Percentiles rank a stretch among this genome's conserved stretches.
Conservation (phyloP, 2,888 invertebrate species). For the Andrena camellia region DNA sequence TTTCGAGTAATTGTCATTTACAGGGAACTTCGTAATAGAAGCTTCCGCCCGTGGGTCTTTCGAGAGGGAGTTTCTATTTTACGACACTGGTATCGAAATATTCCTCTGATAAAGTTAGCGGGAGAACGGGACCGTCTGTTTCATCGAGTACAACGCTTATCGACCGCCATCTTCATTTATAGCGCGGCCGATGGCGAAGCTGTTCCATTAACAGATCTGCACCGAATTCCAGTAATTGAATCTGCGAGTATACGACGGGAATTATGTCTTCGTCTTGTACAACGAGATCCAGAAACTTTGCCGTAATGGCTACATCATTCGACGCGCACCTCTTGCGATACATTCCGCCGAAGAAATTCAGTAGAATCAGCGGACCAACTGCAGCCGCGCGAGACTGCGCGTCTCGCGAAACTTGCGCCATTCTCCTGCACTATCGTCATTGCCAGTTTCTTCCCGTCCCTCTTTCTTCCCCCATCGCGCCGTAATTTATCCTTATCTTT, state of each 20-base stretch:
- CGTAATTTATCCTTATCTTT: constrained; percentile 56
- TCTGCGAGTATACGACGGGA: neutral
- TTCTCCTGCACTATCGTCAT: neutral
- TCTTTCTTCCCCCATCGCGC: neutral
- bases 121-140: constrained; percentile 7
- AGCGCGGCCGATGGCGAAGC: neutral
- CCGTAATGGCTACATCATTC: constrained; percentile 3
- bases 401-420: neutral
- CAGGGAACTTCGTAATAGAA: constrained; percentile 29
- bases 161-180: constrained; percentile 2
- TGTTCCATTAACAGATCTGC: neutral
- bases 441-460: neutral
- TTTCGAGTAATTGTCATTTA: constrained; percentile 32
- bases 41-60: neutral
- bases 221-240: constrained; percentile 16
- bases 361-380: neutral
- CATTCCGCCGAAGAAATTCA: constrained; percentile 15
- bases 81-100: constrained; percentile 26
- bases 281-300: constrained; percentile 2
- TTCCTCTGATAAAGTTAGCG: constrained; percentile 27
- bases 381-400: neutral
- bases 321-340: neutral
- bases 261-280: neutral
- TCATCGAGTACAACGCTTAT: neutral
- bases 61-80: constrained; percentile 15